Percentiles rank a stretch among this genome's conserved stretches.
phyloP scores from a whole-genome alignment of 2,888 invertebrate species.

The Tuberolachnus salignus region DNA sequence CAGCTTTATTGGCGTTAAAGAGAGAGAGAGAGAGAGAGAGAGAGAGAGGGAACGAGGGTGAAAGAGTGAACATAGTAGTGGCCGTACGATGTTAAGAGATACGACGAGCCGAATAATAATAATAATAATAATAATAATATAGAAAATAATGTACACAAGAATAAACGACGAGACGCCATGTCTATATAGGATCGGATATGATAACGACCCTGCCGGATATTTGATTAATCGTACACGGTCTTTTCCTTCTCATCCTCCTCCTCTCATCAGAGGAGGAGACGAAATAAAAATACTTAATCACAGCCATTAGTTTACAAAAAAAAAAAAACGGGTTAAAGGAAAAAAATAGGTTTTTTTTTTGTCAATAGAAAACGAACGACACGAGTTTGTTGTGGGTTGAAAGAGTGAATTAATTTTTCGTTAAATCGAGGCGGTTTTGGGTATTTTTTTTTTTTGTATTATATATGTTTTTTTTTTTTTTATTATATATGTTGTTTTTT shows the following conservation, averaged over 20 bases:
- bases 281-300: slow-evolving; percentile 49
- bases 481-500: too few species aligned
- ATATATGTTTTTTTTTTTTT: too few species aligned
- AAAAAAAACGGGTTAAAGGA: slow-evolving; percentile 41
- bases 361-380: slow-evolving; percentile 33
- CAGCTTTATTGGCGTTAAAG: slow-evolving; percentile 45
- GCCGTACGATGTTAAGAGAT: slow-evolving; percentile 33
- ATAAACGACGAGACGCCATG: slow-evolving; percentile 38
- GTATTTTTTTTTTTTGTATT: too few species aligned
- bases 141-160: not conserved
- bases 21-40: not conserved
- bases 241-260: not conserved
- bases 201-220: slow-evolving; percentile 52
- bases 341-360: not conserved
- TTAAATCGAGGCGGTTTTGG: slow-evolving; percentile 46
- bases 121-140: slow-evolving; percentile 35
- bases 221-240: slow-evolving; percentile 52
- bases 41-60: not conserved
- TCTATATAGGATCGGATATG: slow-evolving; percentile 52
- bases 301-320: slow-evolving; percentile 49
- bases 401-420: slow-evolving; percentile 53
- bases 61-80: not conserved
- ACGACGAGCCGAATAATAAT: slow-evolving; percentile 44
- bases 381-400: slow-evolving; percentile 4
- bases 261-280: not conserved